Percentiles rank a stretch among this genome's conserved stretches.
phyloP scores from a whole-genome alignment of 2,888 invertebrate species.

The Cephalotes varians region DNA sequence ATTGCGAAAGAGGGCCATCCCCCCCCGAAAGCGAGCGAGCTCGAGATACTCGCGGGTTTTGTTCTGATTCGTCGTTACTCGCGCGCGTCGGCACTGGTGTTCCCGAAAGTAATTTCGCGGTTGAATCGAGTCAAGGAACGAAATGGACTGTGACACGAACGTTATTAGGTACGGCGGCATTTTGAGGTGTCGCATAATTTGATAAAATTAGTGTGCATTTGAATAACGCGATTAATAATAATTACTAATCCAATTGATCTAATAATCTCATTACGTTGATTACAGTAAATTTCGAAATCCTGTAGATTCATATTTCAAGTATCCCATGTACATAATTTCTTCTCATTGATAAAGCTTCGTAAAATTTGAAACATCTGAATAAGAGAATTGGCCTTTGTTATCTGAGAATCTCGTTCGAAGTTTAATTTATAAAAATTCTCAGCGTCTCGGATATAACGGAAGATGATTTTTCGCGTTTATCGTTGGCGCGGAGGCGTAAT shows the following conservation, averaged over 20 bases:
- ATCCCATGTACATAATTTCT: background rate
- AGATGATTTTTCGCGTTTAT: background rate
- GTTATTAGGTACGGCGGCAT: constrained; percentile 17
- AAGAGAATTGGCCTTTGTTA: background rate
- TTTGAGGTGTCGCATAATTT: constrained; percentile 11
- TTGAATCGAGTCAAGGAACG: constrained; percentile 29
- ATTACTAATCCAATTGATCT: background rate
- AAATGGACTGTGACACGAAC: constrained; percentile 29
- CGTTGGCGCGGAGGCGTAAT: background rate
- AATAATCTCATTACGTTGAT: background rate
- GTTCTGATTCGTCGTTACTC: constrained; percentile 48
- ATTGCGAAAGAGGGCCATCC: constrained; percentile 21
- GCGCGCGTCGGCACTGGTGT: background rate
- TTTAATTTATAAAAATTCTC: background rate
- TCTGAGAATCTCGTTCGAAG: background rate
- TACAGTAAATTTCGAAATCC: background rate
- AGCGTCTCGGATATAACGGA: background rate
- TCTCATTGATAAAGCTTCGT: background rate
- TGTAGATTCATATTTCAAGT: background rate
- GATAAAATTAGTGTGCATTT: background rate
- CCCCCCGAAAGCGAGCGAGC: constrained; percentile 39
- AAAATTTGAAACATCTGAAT: background rate
- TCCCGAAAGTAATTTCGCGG: constrained; percentile 39
- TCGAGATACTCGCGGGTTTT: constrained; percentile 58
- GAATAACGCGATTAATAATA: background rate